phyloP scores from a whole-genome alignment of 2,113 vertebrate species.

The Spilogale gracilis region DNA sequence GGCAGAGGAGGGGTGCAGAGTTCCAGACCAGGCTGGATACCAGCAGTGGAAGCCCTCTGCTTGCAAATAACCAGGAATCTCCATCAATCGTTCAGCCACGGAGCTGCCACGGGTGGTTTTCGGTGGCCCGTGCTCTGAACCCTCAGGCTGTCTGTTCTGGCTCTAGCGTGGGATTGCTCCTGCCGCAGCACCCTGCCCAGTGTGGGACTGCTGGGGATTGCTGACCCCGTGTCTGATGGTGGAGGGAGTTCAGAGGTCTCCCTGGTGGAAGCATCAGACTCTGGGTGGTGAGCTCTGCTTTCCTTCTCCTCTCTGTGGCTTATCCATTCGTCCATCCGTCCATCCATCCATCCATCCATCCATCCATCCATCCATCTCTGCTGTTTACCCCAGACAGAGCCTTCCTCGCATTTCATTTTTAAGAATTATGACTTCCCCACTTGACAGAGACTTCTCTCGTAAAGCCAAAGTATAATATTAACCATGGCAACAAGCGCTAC shows the following conservation, averaged over 20 bases:
- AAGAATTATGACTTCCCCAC: not conserved
- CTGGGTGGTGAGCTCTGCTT: not conserved
- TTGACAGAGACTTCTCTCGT: not conserved
- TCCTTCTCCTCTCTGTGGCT: not conserved
- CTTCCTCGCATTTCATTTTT: not conserved
- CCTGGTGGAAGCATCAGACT: not conserved
- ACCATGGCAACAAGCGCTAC: not conserved
- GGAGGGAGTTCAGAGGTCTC: not conserved
- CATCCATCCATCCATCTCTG: not conserved
- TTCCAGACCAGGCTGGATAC: not conserved
- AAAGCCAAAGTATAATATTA: not conserved
- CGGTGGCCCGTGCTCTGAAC: not conserved
- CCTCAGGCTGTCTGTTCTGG: not conserved
- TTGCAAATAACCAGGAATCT: not conserved
- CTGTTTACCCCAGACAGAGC: not conserved
- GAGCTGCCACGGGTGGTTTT: not conserved
- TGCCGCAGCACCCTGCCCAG: not conserved
- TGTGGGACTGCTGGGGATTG: accelerated
- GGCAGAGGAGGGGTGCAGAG: not conserved
- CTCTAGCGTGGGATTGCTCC: not conserved
- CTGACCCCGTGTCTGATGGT: not conserved
- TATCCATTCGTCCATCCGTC: not conserved
- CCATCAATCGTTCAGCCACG: accelerated
- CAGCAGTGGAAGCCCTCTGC: accelerated
- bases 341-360: not conserved